These are phyloP conservation scores for Cottoperca gobio DNA, from an alignment of 2,797 vertebrate species.

Conservation along the genomic window DNA sequence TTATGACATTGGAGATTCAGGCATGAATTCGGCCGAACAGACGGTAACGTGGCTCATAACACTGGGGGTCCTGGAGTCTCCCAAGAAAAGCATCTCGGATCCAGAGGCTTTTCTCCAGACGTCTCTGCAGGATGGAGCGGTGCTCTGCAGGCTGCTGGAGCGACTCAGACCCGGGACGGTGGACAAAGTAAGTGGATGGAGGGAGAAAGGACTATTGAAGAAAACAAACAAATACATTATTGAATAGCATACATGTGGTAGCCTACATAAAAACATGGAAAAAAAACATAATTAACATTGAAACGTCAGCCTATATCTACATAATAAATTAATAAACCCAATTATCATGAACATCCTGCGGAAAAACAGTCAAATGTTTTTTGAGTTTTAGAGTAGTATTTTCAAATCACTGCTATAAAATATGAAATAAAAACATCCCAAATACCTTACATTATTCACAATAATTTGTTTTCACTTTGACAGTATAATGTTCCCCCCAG, in stretches of 20 bases:
- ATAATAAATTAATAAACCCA: not conserved
- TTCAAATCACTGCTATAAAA: not conserved
- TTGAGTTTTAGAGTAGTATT: not conserved
- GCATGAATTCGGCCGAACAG: constrained; percentile 94
- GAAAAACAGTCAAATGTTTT: not conserved
- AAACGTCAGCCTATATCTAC: not conserved
- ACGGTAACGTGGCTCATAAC: constrained; percentile 98
- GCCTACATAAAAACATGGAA: not conserved
- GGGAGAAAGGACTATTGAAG: not conserved
- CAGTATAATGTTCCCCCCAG: not conserved
- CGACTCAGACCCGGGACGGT: constrained; percentile 91
- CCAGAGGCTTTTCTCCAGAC: constrained; percentile 92
- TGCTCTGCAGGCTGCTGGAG: constrained; percentile 93
- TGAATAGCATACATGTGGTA: no score
- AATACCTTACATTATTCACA: not conserved
- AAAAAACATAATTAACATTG: not conserved
- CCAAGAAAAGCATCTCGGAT: constrained; percentile 95
- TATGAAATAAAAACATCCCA: not conserved
- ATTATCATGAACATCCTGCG: not conserved
- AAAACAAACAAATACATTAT: not conserved
- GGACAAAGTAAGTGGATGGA: constrained; percentile 87
- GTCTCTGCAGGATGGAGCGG: constrained; percentile 93
- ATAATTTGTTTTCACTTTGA: not conserved
- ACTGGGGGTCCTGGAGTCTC: constrained; percentile 94
- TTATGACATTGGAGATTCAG: constrained; percentile 17